A percentile compares a stretch with the other conserved stretches of the same genome.
phyloP scores from a whole-genome alignment of 2,888 invertebrate genomes.

The Heliconius hortense region DNA sequence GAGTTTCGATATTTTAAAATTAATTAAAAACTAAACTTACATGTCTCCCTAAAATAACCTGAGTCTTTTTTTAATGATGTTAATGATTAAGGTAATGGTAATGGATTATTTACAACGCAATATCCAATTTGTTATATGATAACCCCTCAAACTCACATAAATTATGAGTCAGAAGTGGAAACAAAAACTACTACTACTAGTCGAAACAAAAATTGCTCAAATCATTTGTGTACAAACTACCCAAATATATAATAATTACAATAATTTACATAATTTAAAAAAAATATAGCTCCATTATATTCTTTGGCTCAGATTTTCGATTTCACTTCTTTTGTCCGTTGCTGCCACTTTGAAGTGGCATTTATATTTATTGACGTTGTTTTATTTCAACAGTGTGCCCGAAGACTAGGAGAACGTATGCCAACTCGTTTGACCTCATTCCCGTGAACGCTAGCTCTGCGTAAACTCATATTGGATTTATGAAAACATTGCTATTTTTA shows the following conservation, averaged over 20 bases:
- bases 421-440: conserved; percentile 79
- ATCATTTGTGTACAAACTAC: conserved; percentile 27
- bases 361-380: conserved; percentile 58
- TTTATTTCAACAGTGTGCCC: conserved; percentile 61
- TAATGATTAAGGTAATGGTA: too few relatives aligned
- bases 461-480: conserved; percentile 77
- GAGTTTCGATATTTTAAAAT: too few relatives aligned
- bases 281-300: conserved; percentile 24
- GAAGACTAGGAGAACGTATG: conserved; percentile 60
- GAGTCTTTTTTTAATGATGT: too few relatives aligned
- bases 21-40: too few relatives aligned
- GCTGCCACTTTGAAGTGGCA: conserved; percentile 48
- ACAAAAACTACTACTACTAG: conserved; percentile 3
- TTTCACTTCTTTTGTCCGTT: conserved; percentile 42
- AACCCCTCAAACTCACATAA: too few relatives aligned
- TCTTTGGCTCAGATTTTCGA: conserved; percentile 10
- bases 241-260: conserved; percentile 19
- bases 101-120: too few relatives aligned
- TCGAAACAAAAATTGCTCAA: conserved; percentile 13
- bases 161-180: not conserved
- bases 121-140: too few relatives aligned
- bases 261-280: conserved; percentile 23
- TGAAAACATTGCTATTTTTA: conserved; percentile 78
- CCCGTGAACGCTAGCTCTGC: conserved; percentile 68
- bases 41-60: too few relatives aligned